A percentile compares a stretch with the other conserved stretches of the same genome.
These are phyloP conservation scores for Piezodorus guildinii DNA, from an alignment of 1,140 invertebrate species.

Conservation along the genomic window DNA sequence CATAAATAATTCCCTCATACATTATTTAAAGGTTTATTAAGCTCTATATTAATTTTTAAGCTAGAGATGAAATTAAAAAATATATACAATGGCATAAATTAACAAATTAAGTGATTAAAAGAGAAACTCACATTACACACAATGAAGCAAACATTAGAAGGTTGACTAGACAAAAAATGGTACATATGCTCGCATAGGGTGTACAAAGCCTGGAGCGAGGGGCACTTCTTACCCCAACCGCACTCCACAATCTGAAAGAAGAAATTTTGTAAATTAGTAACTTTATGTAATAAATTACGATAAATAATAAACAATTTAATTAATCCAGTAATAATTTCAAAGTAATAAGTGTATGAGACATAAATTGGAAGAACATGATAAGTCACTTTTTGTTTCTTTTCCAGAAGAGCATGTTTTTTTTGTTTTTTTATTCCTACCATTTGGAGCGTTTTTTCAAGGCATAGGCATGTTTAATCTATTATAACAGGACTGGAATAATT, in stretches of 20 bases:
- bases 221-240: slow-evolving; percentile 52
- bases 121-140: slow-evolving; percentile 64
- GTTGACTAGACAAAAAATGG: slow-evolving; percentile 67
- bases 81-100: background rate
- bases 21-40: too few relatives aligned
- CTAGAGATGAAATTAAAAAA: too few relatives aligned
- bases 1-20: too few relatives aligned
- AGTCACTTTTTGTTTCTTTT: too few relatives aligned
- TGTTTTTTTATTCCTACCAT: too few relatives aligned
- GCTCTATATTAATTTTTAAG: too few relatives aligned
- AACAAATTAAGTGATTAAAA: background rate
- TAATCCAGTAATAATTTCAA: background rate
- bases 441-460: too few relatives aligned
- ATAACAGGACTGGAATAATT: too few relatives aligned
- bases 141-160: slow-evolving; percentile 69
- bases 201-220: slow-evolving; percentile 65
- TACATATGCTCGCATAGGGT: slow-evolving; percentile 77
- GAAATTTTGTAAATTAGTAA: background rate
- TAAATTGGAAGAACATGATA: too few relatives aligned
- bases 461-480: too few relatives aligned
- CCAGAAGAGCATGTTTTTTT: too few relatives aligned
- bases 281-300: background rate
- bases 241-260: slow-evolving; percentile 46
- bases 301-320: background rate
- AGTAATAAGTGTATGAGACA: background rate